Percentiles rank a stretch among this genome's conserved stretches.
Evolutionary conservation across 2,113 vertebrate species (phyloP).

Genomic region (Myodes glareolus): DNA sequence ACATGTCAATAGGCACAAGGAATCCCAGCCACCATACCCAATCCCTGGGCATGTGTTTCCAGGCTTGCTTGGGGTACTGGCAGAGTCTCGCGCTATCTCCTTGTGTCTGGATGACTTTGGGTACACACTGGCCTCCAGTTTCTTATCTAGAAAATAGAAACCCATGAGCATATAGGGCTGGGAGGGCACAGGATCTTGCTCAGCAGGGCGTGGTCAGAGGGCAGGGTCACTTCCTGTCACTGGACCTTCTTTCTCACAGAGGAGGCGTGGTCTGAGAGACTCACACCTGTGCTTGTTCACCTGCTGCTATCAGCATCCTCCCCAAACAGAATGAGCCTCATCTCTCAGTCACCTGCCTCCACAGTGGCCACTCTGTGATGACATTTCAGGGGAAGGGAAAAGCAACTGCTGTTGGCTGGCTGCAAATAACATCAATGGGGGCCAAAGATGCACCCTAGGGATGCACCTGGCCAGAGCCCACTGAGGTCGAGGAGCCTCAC

Average conservation of each 20-base stretch:
- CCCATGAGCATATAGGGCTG: background rate
- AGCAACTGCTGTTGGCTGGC: background rate
- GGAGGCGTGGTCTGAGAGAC: background rate
- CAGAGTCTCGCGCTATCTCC: background rate
- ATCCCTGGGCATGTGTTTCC: background rate
- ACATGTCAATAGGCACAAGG: background rate
- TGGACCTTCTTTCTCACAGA: background rate
- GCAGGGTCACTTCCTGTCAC: background rate
- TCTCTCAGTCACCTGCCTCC: background rate
- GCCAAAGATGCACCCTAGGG: background rate
- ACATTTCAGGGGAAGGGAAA: background rate
- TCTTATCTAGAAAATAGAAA: background rate
- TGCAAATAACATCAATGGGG: background rate
- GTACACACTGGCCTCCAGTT: background rate
- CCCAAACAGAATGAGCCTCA: background rate
- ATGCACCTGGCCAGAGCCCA: background rate
- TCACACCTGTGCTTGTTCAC: background rate
- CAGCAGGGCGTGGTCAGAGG: background rate
- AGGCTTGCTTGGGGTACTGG: background rate
- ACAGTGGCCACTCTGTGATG: accelerated
- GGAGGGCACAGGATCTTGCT: background rate
- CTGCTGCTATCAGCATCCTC: background rate
- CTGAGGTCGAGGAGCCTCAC: background rate
- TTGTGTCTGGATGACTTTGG: background rate
- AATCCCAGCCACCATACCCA: background rate